phyloP scores from a whole-genome alignment of 2,888 invertebrate species.

The Andrena marginata region DNA sequence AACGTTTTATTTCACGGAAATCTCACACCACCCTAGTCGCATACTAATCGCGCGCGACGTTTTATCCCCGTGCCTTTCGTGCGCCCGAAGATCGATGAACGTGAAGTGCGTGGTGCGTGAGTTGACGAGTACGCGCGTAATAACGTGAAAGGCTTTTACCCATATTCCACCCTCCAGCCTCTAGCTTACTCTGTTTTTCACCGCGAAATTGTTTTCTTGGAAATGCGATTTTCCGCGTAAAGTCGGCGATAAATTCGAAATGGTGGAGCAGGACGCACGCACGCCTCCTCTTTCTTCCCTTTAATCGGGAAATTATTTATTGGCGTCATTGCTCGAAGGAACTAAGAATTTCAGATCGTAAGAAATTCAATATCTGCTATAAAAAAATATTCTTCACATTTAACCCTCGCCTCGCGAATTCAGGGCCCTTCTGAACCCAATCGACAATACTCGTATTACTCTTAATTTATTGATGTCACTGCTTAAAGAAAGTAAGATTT shows the following conservation, averaged over 20 bases:
- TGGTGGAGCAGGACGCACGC: not conserved
- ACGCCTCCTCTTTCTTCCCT: not conserved
- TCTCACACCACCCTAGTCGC: slow-evolving; percentile 5
- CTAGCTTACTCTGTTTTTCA: not conserved
- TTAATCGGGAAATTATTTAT: no score
- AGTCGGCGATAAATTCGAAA: slow-evolving; percentile 16
- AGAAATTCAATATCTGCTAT: no score
- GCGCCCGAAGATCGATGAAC: slow-evolving; percentile 25
- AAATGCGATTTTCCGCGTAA: slow-evolving; percentile 2
- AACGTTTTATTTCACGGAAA: slow-evolving; percentile 16
- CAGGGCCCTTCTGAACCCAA: no score
- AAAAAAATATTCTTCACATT: no score
- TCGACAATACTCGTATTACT: no score
- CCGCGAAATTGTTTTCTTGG: slow-evolving; percentile 18
- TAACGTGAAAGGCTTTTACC: slow-evolving; percentile 33
- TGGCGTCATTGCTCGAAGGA: no score
- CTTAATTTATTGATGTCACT: no score
- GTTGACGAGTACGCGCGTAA: slow-evolving; percentile 20
- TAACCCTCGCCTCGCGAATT: no score
- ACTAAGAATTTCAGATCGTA: no score
- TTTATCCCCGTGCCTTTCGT: not conserved
- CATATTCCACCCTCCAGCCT: not conserved
- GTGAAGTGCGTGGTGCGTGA: slow-evolving; percentile 9
- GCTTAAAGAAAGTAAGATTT: no score
- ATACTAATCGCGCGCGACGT: slow-evolving; percentile 23